Evolutionary conservation across 2,888 invertebrate species (phyloP), one percentile per base, ranked within the genome.

Genomic region (Aphrophora alni): DNA sequence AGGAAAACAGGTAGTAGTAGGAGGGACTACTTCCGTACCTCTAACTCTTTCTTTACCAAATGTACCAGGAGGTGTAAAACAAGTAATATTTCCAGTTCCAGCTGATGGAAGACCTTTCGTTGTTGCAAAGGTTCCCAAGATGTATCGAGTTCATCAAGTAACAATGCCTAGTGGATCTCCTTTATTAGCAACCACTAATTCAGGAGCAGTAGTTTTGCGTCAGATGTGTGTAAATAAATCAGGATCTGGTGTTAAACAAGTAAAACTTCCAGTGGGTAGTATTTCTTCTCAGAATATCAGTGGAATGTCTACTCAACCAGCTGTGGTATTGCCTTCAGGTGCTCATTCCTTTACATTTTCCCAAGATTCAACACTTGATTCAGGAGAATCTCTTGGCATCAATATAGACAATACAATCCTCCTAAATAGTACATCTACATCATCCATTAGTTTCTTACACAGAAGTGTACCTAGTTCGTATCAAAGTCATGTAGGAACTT

Each of bases 401-500:
- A 88, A 88, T 83, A 82, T 88, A 25, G 88, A 88, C 69, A 85
- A 84, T 79, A 83, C 85, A 21, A 83, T 84, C 72, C 76, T 84
- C 17, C 69, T 84, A 12, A 84, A 84, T 75, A 81, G 89, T 38
- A 87, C 88, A 78, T 87, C 88, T 25, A 87, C 88, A 81, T 86
- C 88, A 68, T 88, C 89, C 25, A 88, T 88, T 85, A 88, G 88
- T 51, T 88, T 89, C 26, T 88, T 89, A 88, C 85, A 89, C 81
- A 38, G 82, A 44, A 77, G 74, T 77, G 24, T 73, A 26, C 68
- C 75, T 69, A 75, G 77, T 73, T 73, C 38, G 24, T 38, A 73
- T 33, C 27, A 73, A 21, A 28, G 73, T 73, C 7, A 33, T 38
- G 38, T 38, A 33, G 73, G 38, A 33, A 28, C 33, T 24, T 33